phyloP scores from a whole-genome alignment of 2,888 invertebrate genomes.

The Lacanobia wlatinum region DNA sequence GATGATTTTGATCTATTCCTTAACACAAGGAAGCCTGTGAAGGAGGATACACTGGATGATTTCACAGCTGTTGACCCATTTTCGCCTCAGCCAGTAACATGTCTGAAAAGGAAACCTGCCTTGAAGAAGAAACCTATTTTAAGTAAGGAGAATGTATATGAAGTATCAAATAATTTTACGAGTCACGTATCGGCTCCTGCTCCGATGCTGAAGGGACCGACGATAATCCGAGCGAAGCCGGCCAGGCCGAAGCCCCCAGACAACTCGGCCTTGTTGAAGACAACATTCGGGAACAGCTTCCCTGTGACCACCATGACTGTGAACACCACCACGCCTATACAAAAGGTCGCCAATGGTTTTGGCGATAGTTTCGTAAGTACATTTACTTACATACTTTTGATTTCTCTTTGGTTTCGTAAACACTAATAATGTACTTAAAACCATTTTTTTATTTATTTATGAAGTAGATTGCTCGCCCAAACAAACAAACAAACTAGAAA shows the following conservation, averaged over 20 bases:
- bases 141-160: conserved; percentile 92
- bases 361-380: conserved; percentile 84
- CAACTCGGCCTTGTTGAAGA: conserved; percentile 84
- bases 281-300: conserved; percentile 79
- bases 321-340: conserved; percentile 86
- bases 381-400: conserved; percentile 37
- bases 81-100: conserved; percentile 83
- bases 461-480: not conserved
- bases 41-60: conserved; percentile 88
- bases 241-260: conserved; percentile 90
- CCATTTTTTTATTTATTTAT: not conserved
- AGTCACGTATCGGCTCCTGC: conserved; percentile 83
- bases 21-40: conserved; percentile 80
- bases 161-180: conserved; percentile 86
- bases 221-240: conserved; percentile 94
- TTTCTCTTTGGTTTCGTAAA: conserved; percentile 42
- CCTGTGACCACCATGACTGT: conserved; percentile 82
- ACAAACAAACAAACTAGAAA: not conserved
- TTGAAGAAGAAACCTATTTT: conserved; percentile 89
- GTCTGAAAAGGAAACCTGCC: conserved; percentile 71
- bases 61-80: conserved; percentile 91
- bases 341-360: conserved; percentile 82
- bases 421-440: conserved; percentile 21
- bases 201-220: conserved; percentile 91
- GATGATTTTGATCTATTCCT: conserved; percentile 95